These are phyloP conservation scores for Galerucella calmariensis DNA, from an alignment of 2,888 invertebrate genomes.

Conservation along the genomic window DNA sequence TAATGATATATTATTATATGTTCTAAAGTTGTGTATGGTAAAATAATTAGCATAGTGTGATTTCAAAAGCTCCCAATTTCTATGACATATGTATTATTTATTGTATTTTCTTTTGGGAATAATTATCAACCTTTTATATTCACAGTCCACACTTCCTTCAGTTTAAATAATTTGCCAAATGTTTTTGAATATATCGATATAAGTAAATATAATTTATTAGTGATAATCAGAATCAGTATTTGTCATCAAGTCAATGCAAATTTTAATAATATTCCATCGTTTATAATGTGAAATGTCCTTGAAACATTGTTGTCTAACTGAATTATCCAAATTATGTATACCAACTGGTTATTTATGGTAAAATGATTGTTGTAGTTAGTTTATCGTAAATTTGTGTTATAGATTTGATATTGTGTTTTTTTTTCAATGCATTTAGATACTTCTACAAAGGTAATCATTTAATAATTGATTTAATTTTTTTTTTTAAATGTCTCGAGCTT, in stretches of 20 bases:
- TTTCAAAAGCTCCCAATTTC: no score
- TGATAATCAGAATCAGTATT: neutral
- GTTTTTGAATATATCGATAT: neutral
- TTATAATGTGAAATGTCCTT: neutral
- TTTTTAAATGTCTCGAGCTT: no score
- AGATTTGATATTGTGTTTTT: neutral
- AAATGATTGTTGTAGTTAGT: neutral
- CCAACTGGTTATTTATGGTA: neutral
- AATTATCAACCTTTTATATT: no score
- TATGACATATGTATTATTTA: no score
- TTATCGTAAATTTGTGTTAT: neutral
- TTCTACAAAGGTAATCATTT: neutral
- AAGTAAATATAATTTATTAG: neutral
- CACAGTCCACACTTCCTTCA: no score
- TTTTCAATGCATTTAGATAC: no score
- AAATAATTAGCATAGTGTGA: no score
- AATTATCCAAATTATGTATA: neutral
- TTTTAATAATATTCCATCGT: neutral
- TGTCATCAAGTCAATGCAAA: conserved; percentile 1
- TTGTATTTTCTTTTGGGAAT: no score
- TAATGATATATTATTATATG: neutral
- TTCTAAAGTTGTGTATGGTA: no score
- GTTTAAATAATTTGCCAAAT: neutral
- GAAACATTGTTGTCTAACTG: neutral
- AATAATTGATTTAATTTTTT: no score